Percentiles rank a stretch among this genome's conserved stretches.
Evolutionary conservation across 1,140 invertebrate species (phyloP).

Genomic region (Bicyclus anynana): DNA sequence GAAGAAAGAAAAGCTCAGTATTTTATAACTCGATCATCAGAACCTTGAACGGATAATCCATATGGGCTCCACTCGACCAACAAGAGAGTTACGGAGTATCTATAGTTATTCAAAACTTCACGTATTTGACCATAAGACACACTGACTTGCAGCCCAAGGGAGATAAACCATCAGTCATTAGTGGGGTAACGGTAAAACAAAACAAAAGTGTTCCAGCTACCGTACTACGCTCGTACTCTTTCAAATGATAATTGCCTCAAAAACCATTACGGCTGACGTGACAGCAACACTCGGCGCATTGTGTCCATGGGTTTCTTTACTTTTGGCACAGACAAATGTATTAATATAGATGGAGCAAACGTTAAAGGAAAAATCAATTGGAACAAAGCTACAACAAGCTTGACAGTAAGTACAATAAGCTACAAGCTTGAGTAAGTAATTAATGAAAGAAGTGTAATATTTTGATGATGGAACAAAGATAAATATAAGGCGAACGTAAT

Average conservation of each 20-base stretch:
- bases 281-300: constrained; percentile 18
- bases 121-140: neutral
- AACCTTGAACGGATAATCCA: too few relatives aligned
- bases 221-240: constrained; percentile 48
- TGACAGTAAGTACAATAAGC: too few relatives aligned
- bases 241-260: constrained; percentile 51
- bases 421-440: too few relatives aligned
- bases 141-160: constrained; percentile 3
- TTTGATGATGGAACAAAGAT: too few relatives aligned
- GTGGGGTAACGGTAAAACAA: constrained; percentile 17
- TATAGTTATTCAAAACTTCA: too few relatives aligned
- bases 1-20: too few relatives aligned
- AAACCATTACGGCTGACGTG: constrained; percentile 40
- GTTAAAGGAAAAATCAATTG: neutral
- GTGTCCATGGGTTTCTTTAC: constrained; percentile 12
- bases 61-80: too few relatives aligned
- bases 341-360: too few relatives aligned
- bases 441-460: too few relatives aligned
- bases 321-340: neutral
- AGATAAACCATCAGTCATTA: neutral
- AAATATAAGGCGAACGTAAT: too few relatives aligned
- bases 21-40: too few relatives aligned
- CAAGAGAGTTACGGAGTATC: too few relatives aligned
- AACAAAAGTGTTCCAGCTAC: constrained; percentile 40
- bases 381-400: neutral